Percentiles rank a stretch among this genome's conserved stretches.
These are phyloP conservation scores for Pleuronectes platessa DNA, from an alignment of 2,113 vertebrate genomes.

Conservation along the genomic window DNA sequence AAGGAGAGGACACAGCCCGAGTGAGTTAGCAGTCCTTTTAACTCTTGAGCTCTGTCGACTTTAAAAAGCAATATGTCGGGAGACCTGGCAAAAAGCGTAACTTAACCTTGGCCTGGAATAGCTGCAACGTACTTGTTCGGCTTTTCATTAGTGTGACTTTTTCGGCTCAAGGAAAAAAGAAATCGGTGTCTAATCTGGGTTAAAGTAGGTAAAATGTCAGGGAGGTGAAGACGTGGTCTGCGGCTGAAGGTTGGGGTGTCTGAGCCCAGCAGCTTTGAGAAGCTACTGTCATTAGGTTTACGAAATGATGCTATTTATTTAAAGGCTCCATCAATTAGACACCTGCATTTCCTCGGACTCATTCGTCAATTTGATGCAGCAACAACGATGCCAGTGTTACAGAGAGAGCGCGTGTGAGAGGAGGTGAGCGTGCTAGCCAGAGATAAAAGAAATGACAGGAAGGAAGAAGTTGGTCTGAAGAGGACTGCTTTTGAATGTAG, in stretches of 20 bases:
- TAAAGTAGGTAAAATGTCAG: conserved; percentile 57
- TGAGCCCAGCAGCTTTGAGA: conserved; percentile 13
- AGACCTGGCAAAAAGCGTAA: conserved; percentile 43
- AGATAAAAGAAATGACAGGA: conserved; percentile 67
- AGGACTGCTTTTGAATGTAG: conserved; percentile 62
- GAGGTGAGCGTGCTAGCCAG: conserved; percentile 6
- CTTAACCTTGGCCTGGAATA: conserved; percentile 51
- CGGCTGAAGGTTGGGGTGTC: conserved; percentile 23
- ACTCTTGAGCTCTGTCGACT: conserved; percentile 18
- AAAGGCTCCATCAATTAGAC: conserved; percentile 57
- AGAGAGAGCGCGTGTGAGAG: conserved; percentile 27
- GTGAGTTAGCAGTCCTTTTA: conserved; percentile 50
- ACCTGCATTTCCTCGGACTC: conserved; percentile 52
- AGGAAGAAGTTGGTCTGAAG: conserved; percentile 20
- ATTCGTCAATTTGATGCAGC: conserved; percentile 57
- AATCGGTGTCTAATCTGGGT: conserved; percentile 46
- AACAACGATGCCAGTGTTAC: conserved; percentile 37
- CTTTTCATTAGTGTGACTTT: conserved; percentile 47
- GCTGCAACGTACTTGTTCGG: conserved; percentile 44
- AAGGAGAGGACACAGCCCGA: conserved; percentile 36
- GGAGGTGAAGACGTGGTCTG: conserved; percentile 26
- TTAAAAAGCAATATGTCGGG: conserved; percentile 50
- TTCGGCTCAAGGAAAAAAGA: conserved; percentile 14
- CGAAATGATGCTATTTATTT: conserved; percentile 57
- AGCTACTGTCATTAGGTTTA: conserved; percentile 38